Base-by-base conservation (phyloP, 2,113 vertebrate genomes). In the Acanthisitta chloris region DNA sequence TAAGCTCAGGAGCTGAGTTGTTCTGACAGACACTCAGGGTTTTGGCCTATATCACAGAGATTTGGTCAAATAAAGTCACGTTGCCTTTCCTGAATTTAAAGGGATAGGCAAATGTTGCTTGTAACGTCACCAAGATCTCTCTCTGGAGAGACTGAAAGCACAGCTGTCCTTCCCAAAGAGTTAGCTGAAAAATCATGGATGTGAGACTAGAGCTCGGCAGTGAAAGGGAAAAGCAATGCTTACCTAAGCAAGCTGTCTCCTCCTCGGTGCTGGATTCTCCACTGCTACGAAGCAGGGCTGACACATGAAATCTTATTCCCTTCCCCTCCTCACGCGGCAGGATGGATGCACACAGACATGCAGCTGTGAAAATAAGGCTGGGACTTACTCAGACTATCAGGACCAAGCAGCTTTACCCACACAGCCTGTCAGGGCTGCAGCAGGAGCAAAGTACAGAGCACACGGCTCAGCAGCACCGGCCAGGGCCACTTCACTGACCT, bases 271-370 rank as follows among this genome's bases (percentile, higher is more conserved):
- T 71, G 17, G 17, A 57, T 61, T 90, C 58, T 21, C 4, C 70
- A 46, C 61, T 11, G 8, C 31, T 71, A 73, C 36, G 10, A 73
- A 46, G 20, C 81, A 45, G 19, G 42, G 13, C 0, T 52, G 19
- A 48, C 20, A 19, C 23, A 74, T 49, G 1, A 21, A 29, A 48
- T 25, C 4, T 40, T 67, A 43, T 28, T 31, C 69, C 21, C 25
- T 36, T 1, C 24, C 10, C 4, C 9, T 18, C n/a, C 17, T 38
- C 1, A 52, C 14, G 55, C 21, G 34, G 25, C 70, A 48, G 42
- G 49, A 54, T 1, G 2, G 45, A 49, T 4, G 24, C 4, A 33
- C 25, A 14, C 36, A 33, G 1, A 4, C 58, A 72, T 1, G 4
- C 13, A 38, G 54, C 54, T 43, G 67, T 14, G 51, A 61, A 36